Conservation (phyloP, 2,113 vertebrate genomes). For the Sisor rabdophorus region DNA sequence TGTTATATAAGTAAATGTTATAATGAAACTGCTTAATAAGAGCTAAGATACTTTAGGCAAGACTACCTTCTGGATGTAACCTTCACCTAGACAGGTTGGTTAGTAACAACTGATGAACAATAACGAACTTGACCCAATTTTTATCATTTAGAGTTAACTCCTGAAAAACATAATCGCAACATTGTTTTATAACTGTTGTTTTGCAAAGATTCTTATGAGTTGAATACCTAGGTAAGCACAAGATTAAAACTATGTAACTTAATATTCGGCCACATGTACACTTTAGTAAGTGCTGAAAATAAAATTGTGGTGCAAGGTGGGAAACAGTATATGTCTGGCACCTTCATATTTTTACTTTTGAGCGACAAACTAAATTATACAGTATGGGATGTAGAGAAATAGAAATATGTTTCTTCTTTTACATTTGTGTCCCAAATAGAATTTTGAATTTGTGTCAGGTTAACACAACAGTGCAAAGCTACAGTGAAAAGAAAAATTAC, state of each 20-base stretch:
- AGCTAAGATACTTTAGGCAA: slow-evolving; percentile 14
- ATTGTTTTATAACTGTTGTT: background rate
- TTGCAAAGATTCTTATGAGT: background rate
- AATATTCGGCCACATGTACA: background rate
- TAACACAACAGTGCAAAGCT: background rate
- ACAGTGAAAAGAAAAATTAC: background rate
- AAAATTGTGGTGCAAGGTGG: background rate
- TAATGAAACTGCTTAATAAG: slow-evolving; percentile 4
- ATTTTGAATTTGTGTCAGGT: no score
- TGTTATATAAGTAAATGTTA: slow-evolving; percentile 4
- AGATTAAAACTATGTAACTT: background rate
- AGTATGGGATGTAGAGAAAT: no score
- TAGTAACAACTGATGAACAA: background rate
- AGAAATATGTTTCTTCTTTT: background rate
- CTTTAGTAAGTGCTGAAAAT: background rate
- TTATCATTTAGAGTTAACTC: background rate
- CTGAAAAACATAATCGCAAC: no score
- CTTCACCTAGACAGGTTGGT: background rate
- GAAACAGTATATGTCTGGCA: background rate
- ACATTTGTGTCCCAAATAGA: background rate
- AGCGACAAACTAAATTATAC: background rate
- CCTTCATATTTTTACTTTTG: background rate
- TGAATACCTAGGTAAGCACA: slow-evolving; percentile 24
- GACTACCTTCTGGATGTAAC: background rate
- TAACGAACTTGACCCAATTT: background rate